phyloP scores from a whole-genome alignment of 2,888 invertebrate genomes.

The Phyllotreta cruciferae region DNA sequence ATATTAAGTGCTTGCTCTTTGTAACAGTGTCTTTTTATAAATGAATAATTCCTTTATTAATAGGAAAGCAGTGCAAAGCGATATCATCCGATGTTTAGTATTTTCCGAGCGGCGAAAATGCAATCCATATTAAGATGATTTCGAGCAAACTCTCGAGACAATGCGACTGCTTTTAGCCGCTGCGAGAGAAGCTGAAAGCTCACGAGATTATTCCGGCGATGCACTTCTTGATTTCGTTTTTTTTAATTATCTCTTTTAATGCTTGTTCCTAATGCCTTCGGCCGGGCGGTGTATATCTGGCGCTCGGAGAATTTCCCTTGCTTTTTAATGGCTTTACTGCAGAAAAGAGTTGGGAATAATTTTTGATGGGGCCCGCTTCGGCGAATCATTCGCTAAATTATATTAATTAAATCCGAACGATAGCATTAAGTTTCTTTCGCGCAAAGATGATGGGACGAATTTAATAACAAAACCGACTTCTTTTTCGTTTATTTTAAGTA shows the following conservation, averaged over 20 bases:
- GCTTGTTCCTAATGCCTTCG: conserved; percentile 15
- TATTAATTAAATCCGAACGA: too few species aligned
- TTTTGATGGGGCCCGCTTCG: too few species aligned
- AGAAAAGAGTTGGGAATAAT: too few species aligned
- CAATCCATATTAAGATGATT: conserved; percentile 28
- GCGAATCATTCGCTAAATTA: too few species aligned
- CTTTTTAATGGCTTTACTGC: too few species aligned
- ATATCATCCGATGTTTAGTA: conserved; percentile 5
- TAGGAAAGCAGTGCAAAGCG: not conserved
- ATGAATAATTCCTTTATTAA: too few species aligned
- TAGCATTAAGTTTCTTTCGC: too few species aligned
- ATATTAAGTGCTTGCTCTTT: too few species aligned
- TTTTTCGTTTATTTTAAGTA: too few species aligned
- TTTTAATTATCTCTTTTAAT: conserved; percentile 22
- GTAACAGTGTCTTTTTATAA: too few species aligned
- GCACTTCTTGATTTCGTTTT: conserved; percentile 24
- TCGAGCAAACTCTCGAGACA: conserved; percentile 32
- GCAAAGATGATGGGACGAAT: too few species aligned
- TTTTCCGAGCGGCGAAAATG: conserved; percentile 1
- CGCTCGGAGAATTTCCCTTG: conserved; percentile 11
- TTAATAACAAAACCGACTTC: too few species aligned
- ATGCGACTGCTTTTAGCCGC: conserved; percentile 29
- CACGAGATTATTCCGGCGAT: conserved; percentile 25
- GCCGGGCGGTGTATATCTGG: conserved; percentile 8
- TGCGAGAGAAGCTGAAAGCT: conserved; percentile 9